Percentiles rank a stretch among this genome's conserved stretches.
Evolutionary conservation across 1,140 invertebrate genomes (phyloP).

Genomic region (Apis mellifera): DNA sequence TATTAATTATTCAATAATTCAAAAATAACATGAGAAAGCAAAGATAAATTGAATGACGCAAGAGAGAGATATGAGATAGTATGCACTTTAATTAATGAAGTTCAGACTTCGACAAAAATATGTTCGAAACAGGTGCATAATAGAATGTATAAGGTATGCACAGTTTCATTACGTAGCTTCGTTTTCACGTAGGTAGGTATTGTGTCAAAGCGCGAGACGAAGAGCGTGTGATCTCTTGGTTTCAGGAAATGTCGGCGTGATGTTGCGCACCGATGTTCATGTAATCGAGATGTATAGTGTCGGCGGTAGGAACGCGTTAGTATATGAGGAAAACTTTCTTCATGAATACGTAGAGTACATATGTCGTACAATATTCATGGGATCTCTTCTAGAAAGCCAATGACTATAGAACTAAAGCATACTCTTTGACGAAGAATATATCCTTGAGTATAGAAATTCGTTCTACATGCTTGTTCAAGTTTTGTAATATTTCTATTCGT

Average conservation of each 20-base stretch:
- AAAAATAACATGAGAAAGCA: background rate
- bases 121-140: background rate
- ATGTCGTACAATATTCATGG: conserved; percentile 67
- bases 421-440: conserved; percentile 17
- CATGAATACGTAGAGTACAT: conserved; percentile 61
- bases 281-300: conserved; percentile 55
- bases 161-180: background rate
- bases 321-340: conserved; percentile 62
- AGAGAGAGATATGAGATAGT: background rate
- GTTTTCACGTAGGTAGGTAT: background rate
- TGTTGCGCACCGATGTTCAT: conserved; percentile 42
- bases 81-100: background rate
- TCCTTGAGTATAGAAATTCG: conserved; percentile 43
- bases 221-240: conserved; percentile 38
- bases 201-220: conserved; percentile 7
- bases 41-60: background rate
- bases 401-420: conserved; percentile 11
- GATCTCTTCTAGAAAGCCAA: conserved; percentile 60
- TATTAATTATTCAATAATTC: background rate
- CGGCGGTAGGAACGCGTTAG: conserved; percentile 14
- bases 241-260: conserved; percentile 44
- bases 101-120: background rate
- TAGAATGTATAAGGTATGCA: background rate
- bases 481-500: background rate
- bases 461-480: conserved; percentile 1